Base-by-base conservation (phyloP, 92 coral and sea anemone genomes). In the Epizoanthus illoricatus region DNA sequence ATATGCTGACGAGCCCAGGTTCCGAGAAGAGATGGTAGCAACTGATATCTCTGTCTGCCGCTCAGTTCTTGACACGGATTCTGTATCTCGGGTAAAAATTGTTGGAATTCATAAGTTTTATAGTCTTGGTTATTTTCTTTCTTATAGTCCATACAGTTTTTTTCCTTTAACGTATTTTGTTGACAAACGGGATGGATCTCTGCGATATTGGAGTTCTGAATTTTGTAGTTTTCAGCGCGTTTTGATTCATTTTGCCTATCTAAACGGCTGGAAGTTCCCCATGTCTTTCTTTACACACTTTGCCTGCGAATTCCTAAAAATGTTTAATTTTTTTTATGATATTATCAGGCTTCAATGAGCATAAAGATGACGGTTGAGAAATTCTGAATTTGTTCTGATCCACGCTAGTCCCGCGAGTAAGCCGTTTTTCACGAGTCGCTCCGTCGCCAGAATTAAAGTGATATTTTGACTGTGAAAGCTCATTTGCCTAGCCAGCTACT, bases 181-280 rank as follows among this genome's bases (percentile, higher is more conserved):
- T 43, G 39, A 19, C 3, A n/a, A 45, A 39, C 42, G 45, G 60
- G 47, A 6, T 20, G 2, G 28, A 21, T 20, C 15, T 16, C 16
- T 3, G 41, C 42, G 5, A 12, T 76, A 40, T 76, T 60, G 3
- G 45, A 61, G 43, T 68, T 21, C 20, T 28, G 36, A 18, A 11
- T 13, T 36, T 9, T 60, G 65, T 62, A 62, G 16, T 10, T 20
- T 28, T 23, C 56, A 52, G 13, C 56, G 12, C 15, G 12, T 52
- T 52, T 78, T 41, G 45, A 41, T 42, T 15, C 64, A 43, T 41
- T 61, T 43, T 20, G 60, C 71, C 36, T 62, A 61, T 78, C 58
- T 45, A 45, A 21, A 64, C 69, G 43, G n/a, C 71, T 64, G 82
- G 41, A 78, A 61, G 82, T 63, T 78, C 71, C 18, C 23, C 24